Evolutionary conservation across 2,888 invertebrate genomes (phyloP).

Genomic region (Nephrotoma appendiculata): DNA sequence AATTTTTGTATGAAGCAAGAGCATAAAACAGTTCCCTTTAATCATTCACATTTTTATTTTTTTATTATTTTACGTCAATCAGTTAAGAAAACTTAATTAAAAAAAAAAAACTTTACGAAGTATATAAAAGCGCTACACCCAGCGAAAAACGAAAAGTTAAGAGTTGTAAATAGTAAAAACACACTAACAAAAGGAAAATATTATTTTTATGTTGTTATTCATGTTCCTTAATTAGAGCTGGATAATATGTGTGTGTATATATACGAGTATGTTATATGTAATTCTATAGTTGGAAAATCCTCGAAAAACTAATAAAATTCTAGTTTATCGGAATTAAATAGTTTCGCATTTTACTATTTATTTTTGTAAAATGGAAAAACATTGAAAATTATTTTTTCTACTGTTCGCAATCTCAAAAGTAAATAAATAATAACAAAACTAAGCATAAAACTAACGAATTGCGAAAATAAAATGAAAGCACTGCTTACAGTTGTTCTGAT

Average conservation of each 20-base stretch:
- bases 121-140: background rate
- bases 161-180: background rate
- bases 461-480: background rate
- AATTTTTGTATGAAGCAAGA: background rate
- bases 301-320: background rate
- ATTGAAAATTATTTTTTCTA: background rate
- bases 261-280: background rate
- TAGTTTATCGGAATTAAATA: background rate
- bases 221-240: background rate
- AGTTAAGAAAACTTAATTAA: background rate
- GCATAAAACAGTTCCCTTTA: background rate
- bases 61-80: background rate
- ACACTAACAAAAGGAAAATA: background rate
- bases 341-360: background rate
- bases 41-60: background rate
- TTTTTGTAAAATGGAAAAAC: background rate
- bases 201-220: background rate
- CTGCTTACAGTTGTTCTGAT: background rate
- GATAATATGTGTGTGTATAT: background rate
- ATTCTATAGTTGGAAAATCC: background rate
- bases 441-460: background rate
- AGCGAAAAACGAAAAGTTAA: background rate
- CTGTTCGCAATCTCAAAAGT: background rate
- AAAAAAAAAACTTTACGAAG: background rate
- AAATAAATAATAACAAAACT: background rate